Base-by-base conservation (phyloP, 2,888 invertebrate species). In the Idaea dimidiata region DNA sequence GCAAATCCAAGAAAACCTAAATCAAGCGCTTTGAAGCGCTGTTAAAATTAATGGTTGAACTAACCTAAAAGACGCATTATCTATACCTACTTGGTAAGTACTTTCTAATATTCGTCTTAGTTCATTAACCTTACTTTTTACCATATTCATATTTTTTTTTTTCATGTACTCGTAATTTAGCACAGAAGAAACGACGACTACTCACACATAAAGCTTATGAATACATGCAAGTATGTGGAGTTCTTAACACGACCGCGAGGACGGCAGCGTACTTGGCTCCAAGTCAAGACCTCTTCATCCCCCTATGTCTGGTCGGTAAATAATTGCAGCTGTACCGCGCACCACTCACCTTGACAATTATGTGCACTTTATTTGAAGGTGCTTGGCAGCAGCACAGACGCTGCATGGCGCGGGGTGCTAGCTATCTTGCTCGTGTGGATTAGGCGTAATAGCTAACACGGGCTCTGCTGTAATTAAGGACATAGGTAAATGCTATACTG, bases 291-390 rank as follows among this genome's bases (percentile, higher is more conserved):
- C 83, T 80, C 90, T 89, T 80, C 86, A 85, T 84, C 80, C 84
- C 88, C 88, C 86, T 85, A 84, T 83, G 90, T 89, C 88, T 87
- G 86, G 85, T 79, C 82, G 76, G 87, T 87, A 88, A 88, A 88
- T 88, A 89, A 90, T 89, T 89, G 86, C 87, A 79, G 80, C 84
- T 79, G 84, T 82, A 83, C 83, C 80, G 77, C 79, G 77, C 80
- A 79, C 79, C 81, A 83, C 84, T 84, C 82, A 80, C 84, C 86
- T 85, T 83, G 78, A 88, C 89, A 87, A 89, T 90, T 89, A 89
- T 79, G 79, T 83, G 84, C 84, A 86, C 86, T 89, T 88, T 86
- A 86, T 86, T 86, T 82, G 78, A 83, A 82, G 82, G 79, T 75
- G 71, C 81, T 80, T 70, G 74, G 43, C 43, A 43, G 43, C 43